Conservation (phyloP, 2,797 vertebrate species). For the Aphelocoma californica region DNA sequence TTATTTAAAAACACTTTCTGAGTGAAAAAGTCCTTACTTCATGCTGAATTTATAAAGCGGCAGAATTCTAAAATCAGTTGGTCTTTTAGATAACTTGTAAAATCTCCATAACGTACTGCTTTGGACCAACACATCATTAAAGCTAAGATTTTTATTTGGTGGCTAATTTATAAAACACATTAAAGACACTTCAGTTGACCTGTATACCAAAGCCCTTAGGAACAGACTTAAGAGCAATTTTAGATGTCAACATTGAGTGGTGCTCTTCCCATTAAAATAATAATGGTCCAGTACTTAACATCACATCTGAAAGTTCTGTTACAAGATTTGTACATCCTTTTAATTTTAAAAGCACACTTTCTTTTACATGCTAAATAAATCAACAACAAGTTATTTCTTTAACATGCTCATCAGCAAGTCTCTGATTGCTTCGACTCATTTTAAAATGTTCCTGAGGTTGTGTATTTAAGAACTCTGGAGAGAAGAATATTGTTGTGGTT, state of each 20-base stretch:
- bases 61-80: background rate
- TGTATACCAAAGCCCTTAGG: background rate
- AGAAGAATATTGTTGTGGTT: background rate
- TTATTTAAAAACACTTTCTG: background rate
- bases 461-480: background rate
- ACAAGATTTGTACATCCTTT: background rate
- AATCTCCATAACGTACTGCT: background rate
- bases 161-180: background rate
- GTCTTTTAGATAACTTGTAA: background rate
- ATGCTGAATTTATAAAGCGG: background rate
- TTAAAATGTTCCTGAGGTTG: background rate
- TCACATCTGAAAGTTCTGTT: background rate
- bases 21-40: background rate
- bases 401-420: background rate
- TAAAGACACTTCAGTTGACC: background rate
- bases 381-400: background rate
- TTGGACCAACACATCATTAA: background rate
- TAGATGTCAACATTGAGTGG: conserved; percentile 1
- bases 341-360: background rate
- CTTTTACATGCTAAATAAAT: background rate
- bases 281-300: background rate
- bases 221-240: background rate
- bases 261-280: conserved; percentile 45
- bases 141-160: background rate
- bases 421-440: background rate